phyloP scores from a whole-genome alignment of 2,797 vertebrate species.

The Adrianichthys oophorus region DNA sequence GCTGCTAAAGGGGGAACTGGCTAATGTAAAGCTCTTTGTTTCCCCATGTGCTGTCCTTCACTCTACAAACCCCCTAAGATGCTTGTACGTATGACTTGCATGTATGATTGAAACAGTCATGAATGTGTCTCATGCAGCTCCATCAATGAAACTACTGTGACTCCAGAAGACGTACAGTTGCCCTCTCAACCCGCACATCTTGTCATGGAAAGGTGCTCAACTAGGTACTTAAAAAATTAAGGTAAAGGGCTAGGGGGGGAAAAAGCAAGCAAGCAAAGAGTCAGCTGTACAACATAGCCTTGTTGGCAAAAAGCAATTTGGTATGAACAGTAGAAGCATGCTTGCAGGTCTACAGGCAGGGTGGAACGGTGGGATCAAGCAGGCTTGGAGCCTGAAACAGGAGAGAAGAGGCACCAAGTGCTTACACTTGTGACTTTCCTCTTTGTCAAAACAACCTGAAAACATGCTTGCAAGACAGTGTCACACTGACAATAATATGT shows the following conservation, averaged over 20 bases:
- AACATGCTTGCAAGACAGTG: slow-evolving; percentile 73
- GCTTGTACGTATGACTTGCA: no score
- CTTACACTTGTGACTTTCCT: slow-evolving; percentile 55
- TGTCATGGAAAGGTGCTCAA: slow-evolving; percentile 41
- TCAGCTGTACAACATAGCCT: slow-evolving; percentile 69
- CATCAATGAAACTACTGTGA: slow-evolving; percentile 52
- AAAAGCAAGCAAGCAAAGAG: slow-evolving; percentile 57
- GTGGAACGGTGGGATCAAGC: slow-evolving; percentile 68
- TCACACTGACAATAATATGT: slow-evolving; percentile 79
- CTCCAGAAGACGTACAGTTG: slow-evolving; percentile 51
- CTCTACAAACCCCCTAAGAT: slow-evolving; percentile 29
- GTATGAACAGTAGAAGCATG: slow-evolving; percentile 64
- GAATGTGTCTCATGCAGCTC: slow-evolving; percentile 48
- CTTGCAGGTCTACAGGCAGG: slow-evolving; percentile 70
- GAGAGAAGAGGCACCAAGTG: slow-evolving; percentile 54
- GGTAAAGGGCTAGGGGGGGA: slow-evolving; percentile 38
- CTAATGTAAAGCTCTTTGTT: slow-evolving; percentile 30
- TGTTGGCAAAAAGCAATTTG: slow-evolving; percentile 49
- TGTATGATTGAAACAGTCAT: slow-evolving; percentile 49
- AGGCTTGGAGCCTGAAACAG: slow-evolving; percentile 68
- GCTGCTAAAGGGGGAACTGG: slow-evolving; percentile 30
- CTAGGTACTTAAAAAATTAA: slow-evolving; percentile 72
- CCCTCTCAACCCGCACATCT: slow-evolving; percentile 41
- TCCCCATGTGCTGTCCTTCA: slow-evolving; percentile 41
- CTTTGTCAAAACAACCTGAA: slow-evolving; percentile 65